These are phyloP conservation scores for Hermatobates lingyangjiaoensis DNA, from an alignment of 1,140 invertebrate genomes.

Conservation along the genomic window DNA sequence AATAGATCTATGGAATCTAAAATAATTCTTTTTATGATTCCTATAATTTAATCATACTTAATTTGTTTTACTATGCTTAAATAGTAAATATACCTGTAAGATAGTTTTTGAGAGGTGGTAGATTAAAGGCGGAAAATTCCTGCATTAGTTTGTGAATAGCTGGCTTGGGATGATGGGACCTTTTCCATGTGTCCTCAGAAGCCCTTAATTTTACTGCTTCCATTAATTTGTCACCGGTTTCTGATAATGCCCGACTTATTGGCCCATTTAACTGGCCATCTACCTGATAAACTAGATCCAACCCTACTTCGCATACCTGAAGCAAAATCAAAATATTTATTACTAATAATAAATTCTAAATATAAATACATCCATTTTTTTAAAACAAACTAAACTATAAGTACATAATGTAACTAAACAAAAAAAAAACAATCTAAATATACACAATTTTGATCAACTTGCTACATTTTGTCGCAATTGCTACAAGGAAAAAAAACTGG, in stretches of 20 bases:
- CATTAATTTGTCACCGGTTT: slow-evolving; percentile 50
- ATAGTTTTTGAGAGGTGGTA: slow-evolving; percentile 20
- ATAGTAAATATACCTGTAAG: slow-evolving; percentile 27
- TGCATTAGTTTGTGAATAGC: slow-evolving; percentile 9
- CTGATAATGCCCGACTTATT: slow-evolving; percentile 37
- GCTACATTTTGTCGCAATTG: neutral
- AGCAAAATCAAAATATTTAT: slow-evolving; percentile 16
- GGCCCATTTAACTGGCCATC: slow-evolving; percentile 54
- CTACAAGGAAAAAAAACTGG: neutral
- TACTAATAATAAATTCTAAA: neutral
- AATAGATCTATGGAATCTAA: neutral
- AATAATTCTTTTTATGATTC: neutral
- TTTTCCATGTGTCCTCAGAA: slow-evolving; percentile 49
- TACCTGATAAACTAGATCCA: slow-evolving; percentile 68
- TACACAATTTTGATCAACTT: neutral
- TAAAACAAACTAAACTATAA: neutral
- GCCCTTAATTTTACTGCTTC: slow-evolving; percentile 50
- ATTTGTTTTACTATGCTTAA: neutral
- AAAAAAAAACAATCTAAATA: neutral
- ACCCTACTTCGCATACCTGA: slow-evolving; percentile 45
- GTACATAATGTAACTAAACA: neutral
- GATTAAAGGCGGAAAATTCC: slow-evolving; percentile 5
- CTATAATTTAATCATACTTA: neutral
- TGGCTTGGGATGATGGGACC: slow-evolving; percentile 38
- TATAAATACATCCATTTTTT: neutral